Evolutionary conservation across 2,888 invertebrate species (phyloP), one percentile per base, ranked within the genome.

Genomic region (Synanthedon formicaeformis): DNA sequence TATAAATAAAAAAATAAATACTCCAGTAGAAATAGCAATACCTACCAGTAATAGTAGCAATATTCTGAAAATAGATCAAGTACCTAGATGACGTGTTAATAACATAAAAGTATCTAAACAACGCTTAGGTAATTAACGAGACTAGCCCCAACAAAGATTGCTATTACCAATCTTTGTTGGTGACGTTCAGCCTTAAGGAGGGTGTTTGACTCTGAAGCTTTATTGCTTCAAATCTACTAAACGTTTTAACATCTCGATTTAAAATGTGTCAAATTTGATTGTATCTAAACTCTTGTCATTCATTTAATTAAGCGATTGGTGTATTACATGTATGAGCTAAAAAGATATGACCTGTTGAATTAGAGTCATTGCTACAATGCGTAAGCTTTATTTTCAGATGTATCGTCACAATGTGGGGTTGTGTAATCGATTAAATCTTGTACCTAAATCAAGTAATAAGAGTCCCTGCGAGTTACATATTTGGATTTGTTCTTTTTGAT

Each of bases 401-500:
- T 68, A 71, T 53, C 52, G 48, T 41, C 50, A n/a, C 51, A 34
- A 27, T 50, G 14, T 40, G 12, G 1, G 5, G 45, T 14, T 45
- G 14, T 14, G 23, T 49, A 49, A 49, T 56, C 58, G 55, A 56
- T 58, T 55, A 56, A 58, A 58, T 57, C 52, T 52, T 53, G 52
- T 50, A n/a, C n/a, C n/a, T n/a, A 54, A 55, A 53, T 55, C 54
- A 54, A 54, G 57, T 54, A 56, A 57, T 57, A 58, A 50, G 51
- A 27, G 34, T 18, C 14, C 49, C 23, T 48, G 18, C 18, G 18
- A 41, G 45, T 40, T 50, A 45, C 50, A 13, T 53, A 11, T 13
- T 55, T 53, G 56, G 58, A 63, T 65, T 64, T 63, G 60, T 59
- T 54, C 60, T 69, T 73, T 70, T 71, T 66, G 63, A 69, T 72